phyloP scores from a whole-genome alignment of 2,888 invertebrate species.

The Camptogramma bilineatum region DNA sequence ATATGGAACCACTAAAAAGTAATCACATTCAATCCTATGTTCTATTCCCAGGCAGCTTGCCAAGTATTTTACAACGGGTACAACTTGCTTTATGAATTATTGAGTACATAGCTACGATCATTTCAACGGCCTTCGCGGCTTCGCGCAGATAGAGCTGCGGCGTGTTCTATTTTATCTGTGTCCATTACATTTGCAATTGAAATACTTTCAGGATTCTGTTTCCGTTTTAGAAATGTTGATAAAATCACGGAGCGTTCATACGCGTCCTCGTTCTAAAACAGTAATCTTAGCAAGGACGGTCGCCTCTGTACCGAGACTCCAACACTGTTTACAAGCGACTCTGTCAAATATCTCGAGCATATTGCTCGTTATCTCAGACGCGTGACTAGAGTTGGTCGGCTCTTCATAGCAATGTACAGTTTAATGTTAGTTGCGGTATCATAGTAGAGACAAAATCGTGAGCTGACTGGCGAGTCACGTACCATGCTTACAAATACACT shows the following conservation, averaged over 20 bases:
- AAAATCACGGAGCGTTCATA: constrained; percentile 47
- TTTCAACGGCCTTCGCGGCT: constrained; percentile 55
- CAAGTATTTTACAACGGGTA: constrained; percentile 39
- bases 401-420: constrained; percentile 48
- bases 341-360: constrained; percentile 51
- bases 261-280: constrained; percentile 61
- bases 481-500: constrained; percentile 45
- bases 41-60: constrained; percentile 25
- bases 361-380: constrained; percentile 49
- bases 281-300: constrained; percentile 58
- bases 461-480: constrained; percentile 43
- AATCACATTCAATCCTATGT: constrained; percentile 31
- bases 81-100: constrained; percentile 52
- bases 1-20: constrained; percentile 30
- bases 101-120: constrained; percentile 49
- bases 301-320: constrained; percentile 48
- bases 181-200: constrained; percentile 61
- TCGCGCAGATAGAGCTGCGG: constrained; percentile 47
- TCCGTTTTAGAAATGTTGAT: constrained; percentile 60
- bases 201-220: constrained; percentile 59
- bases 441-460: constrained; percentile 54
- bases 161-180: constrained; percentile 56
- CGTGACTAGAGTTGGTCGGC: constrained; percentile 44
- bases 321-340: constrained; percentile 49
- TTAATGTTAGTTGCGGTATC: constrained; percentile 48